Conservation (phyloP, 2,797 vertebrate genomes). For the Carcharodon carcharias region DNA sequence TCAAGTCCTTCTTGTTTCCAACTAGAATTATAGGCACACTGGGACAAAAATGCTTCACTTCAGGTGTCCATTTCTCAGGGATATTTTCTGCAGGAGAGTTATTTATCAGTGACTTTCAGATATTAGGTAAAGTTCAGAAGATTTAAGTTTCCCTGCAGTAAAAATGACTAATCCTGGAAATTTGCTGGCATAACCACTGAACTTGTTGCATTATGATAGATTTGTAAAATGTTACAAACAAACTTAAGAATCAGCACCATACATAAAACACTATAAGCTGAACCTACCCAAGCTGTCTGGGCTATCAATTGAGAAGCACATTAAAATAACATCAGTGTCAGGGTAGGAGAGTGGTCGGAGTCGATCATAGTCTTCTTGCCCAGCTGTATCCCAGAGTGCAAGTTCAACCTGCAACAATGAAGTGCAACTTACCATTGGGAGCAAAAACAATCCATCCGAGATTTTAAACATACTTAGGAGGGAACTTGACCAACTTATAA, state of each 20-base stretch:
- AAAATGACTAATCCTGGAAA: background rate
- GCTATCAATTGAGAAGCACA: constrained; percentile 97
- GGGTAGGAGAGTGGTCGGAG: constrained; percentile 92
- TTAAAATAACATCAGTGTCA: constrained; percentile 93
- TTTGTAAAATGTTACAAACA: background rate
- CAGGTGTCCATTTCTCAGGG: constrained; percentile 94
- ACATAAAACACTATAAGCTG: background rate
- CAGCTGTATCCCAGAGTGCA: constrained; percentile 92
- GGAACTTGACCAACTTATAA: no score
- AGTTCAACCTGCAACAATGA: constrained; percentile 76
- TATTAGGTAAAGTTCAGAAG: background rate
- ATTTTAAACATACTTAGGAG: background rate
- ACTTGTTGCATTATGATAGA: background rate
- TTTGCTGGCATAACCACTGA: background rate
- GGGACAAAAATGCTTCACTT: constrained; percentile 97
- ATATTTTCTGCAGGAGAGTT: constrained; percentile 76
- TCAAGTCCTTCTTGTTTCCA: constrained; percentile 95
- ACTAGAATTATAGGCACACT: constrained; percentile 96
- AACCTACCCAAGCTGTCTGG: constrained; percentile 86
- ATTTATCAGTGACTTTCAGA: background rate
- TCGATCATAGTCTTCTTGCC: constrained; percentile 93
- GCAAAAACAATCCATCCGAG: background rate
- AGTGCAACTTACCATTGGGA: constrained; percentile 2
- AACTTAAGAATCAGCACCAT: background rate
- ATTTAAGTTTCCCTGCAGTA: background rate